These are phyloP conservation scores for Pseudorhiza aurosa DNA, from an alignment of 30 jellyfish, hydroid and myxozoan genomes.

Conservation along the genomic window DNA sequence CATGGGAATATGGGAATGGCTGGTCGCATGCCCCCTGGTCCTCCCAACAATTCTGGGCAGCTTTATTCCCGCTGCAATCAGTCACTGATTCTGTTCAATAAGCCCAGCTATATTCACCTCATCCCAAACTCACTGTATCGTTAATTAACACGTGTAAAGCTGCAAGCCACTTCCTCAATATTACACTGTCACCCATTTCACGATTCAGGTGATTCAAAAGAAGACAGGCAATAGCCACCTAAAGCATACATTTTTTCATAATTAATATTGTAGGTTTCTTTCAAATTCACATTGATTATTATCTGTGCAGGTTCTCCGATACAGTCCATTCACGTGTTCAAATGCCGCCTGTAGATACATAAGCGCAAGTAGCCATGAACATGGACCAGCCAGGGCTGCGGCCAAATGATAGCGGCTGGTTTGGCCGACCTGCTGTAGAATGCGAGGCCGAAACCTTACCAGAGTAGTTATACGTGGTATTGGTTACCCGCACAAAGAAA, in stretches of 20 bases:
- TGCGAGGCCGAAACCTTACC: neutral
- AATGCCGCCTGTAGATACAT: neutral
- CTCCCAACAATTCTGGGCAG: neutral
- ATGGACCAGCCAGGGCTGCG: neutral
- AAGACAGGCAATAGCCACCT: neutral
- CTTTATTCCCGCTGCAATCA: neutral
- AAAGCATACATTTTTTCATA: neutral
- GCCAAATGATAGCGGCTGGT: neutral
- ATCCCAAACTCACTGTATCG: neutral
- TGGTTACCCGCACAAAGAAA: no score
- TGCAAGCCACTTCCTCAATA: neutral
- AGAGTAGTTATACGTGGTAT: no score
- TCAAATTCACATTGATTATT: neutral
- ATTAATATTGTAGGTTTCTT: neutral
- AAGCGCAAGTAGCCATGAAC: no score
- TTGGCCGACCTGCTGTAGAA: neutral
- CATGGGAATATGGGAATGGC: no score
- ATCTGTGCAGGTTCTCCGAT: conserved; percentile 5
- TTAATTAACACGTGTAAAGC: neutral
- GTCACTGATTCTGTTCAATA: neutral
- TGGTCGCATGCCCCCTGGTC: neutral
- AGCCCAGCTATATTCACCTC: neutral
- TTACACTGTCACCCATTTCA: no score
- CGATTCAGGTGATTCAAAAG: neutral
- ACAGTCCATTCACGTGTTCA: neutral